Evolutionary conservation across 2,797 vertebrate species (phyloP).

Genomic region (Tarsius wallacei): DNA sequence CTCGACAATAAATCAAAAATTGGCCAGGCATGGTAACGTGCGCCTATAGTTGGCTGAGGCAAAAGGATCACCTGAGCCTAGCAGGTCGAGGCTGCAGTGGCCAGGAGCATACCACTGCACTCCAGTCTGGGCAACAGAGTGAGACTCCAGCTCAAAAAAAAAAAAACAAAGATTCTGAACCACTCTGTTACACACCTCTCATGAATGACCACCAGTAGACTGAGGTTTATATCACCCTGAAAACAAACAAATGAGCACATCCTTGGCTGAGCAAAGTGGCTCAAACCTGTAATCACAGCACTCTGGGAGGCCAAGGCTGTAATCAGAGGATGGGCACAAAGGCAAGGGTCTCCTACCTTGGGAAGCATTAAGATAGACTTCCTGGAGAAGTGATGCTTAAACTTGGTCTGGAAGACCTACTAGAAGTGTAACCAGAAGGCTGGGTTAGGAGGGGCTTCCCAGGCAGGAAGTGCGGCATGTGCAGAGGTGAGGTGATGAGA

Average conservation of each 20-base stretch:
- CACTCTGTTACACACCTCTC: not conserved
- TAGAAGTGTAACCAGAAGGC: not conserved
- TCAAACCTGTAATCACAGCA: too few species aligned
- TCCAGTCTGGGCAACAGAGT: too few species aligned
- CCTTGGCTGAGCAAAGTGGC: not conserved
- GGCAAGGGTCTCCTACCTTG: not conserved
- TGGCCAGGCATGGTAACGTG: too few species aligned
- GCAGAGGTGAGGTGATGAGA: fast-evolving
- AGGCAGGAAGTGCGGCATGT: not conserved
- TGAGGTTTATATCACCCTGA: not conserved
- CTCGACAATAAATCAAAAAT: too few species aligned
- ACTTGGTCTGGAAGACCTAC: not conserved
- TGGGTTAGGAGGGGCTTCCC: not conserved
- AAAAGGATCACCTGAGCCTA: too few species aligned
- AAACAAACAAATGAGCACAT: not conserved
- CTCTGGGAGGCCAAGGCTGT: not conserved
- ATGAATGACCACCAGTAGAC: not conserved
- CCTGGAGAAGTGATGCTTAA: not conserved
- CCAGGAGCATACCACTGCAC: too few species aligned
- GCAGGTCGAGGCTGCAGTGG: too few species aligned
- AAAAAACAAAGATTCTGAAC: not conserved
- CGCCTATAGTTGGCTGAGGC: too few species aligned
- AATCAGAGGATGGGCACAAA: not conserved
- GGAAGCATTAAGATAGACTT: not conserved
- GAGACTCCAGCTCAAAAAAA: too few species aligned